Base-by-base conservation (phyloP, 92 coral and sea anemone species). In the Anthopleura xanthogrammica region DNA sequence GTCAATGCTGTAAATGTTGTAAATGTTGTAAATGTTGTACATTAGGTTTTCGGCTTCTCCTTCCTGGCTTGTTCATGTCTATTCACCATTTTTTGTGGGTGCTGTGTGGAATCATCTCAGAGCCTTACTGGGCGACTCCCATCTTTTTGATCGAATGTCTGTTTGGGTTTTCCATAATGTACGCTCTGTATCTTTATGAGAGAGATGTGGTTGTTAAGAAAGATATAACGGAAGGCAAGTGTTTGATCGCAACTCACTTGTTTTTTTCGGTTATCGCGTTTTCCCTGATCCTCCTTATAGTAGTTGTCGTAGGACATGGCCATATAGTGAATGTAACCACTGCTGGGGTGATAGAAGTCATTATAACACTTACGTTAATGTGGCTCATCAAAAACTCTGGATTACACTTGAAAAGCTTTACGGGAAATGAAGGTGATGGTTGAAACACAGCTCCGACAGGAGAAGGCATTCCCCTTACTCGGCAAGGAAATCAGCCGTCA, bases 51-150 rank as follows among this genome's bases (percentile, higher is more conserved):
- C 36, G 8, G 12, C 46, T 75, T 9, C 85, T 86, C 54, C 62
- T 80, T 12, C 89, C 89, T 46, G 73, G 72, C 46, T 12, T 86
- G n/a, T 86, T 80, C 50, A 74, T 80, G 78, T 75, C 80, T 42
- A 66, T 64, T 57, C 72, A 79, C 41, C 82, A 79, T 79, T 79
- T 79, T 48, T 58, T 79, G 72, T 79, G 82, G 82, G 82, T 86
- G 71, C n/a, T 54, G 7, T 77, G 76, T 55, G 79, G 48, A 66
- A 29, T 68, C 74, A 68, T 68, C 17, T 68, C 74, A 68, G 74
- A 68, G 42, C 74, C 74, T 0, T 36, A 68, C 42, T 68, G 74
- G 74, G 74, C 74, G 16, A 68, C 74, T 12, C 74, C 74, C 20
- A 68, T 68, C 41, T 68, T 68, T 14, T 68, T 29, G 36, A 29